phyloP scores from a whole-genome alignment of 2,888 invertebrate species.

The Agrotis clavis region DNA sequence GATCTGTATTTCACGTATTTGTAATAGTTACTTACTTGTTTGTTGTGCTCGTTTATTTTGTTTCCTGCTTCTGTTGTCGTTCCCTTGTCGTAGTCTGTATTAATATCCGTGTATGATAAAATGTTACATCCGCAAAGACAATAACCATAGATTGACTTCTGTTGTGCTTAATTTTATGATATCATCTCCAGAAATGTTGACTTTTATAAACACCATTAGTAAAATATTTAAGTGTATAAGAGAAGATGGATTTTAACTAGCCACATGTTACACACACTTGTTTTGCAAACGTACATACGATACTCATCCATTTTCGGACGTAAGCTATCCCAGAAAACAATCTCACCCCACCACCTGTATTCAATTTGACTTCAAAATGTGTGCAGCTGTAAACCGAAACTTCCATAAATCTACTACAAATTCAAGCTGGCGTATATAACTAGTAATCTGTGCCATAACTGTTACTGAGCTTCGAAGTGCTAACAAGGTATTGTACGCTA shows the following conservation, averaged over 20 bases:
- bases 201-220: background rate
- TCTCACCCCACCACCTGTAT: conserved; percentile 2
- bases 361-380: conserved; percentile 33
- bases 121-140: conserved; percentile 18
- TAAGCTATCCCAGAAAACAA: conserved; percentile 5
- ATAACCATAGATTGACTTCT: background rate
- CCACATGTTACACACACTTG: background rate
- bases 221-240: background rate
- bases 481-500: conserved; percentile 34
- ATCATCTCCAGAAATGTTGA: background rate
- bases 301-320: background rate
- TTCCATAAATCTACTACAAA: conserved; percentile 30
- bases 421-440: conserved; percentile 6
- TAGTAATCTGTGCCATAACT: no score
- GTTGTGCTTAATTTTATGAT: background rate
- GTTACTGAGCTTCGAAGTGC: conserved; percentile 28
- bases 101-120: conserved; percentile 38
- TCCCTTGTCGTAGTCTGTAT: conserved; percentile 26
- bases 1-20: background rate
- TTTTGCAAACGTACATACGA: background rate
- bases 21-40: background rate
- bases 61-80: conserved; percentile 28
- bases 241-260: background rate
- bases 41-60: conserved; percentile 6
- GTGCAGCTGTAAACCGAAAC: conserved; percentile 27